Conservation (phyloP, 1,140 invertebrate genomes). For the Laodelphax striatellus region DNA sequence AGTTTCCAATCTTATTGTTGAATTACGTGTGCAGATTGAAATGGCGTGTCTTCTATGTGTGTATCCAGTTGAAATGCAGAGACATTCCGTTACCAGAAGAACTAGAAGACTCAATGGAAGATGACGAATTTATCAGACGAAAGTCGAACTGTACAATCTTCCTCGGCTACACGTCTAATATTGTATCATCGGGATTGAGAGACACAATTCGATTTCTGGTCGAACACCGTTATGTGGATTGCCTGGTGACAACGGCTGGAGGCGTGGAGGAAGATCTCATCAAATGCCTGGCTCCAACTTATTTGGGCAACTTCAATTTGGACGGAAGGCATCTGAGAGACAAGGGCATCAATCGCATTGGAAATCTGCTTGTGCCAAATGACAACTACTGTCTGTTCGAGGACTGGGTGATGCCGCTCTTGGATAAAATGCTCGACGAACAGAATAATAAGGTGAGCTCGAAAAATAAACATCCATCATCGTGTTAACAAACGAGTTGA, state of each 20-base stretch:
- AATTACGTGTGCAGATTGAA: no score
- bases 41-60: neutral
- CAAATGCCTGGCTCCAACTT: constrained; percentile 93
- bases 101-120: constrained; percentile 50
- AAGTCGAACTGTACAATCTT: constrained; percentile 89
- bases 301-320: constrained; percentile 81
- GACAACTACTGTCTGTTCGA: constrained; percentile 98
- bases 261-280: constrained; percentile 99
- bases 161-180: constrained; percentile 95
- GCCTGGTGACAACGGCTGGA: constrained; percentile 94
- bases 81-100: constrained; percentile 50
- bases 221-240: constrained; percentile 87
- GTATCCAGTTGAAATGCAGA: constrained; percentile 39
- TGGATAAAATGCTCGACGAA: constrained; percentile 84
- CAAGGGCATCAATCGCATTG: constrained; percentile 91
- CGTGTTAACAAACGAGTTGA: no score
- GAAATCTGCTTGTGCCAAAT: constrained; percentile 96
- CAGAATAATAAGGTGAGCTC: constrained; percentile 55
- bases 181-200: constrained; percentile 88
- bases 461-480: no score
- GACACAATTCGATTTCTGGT: constrained; percentile 85
- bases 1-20: no score
- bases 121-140: constrained; percentile 67
- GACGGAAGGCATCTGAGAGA: constrained; percentile 65
- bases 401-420: constrained; percentile 91